phyloP scores from a whole-genome alignment of 2,888 invertebrate genomes.

The Drosophila bunnanda region DNA sequence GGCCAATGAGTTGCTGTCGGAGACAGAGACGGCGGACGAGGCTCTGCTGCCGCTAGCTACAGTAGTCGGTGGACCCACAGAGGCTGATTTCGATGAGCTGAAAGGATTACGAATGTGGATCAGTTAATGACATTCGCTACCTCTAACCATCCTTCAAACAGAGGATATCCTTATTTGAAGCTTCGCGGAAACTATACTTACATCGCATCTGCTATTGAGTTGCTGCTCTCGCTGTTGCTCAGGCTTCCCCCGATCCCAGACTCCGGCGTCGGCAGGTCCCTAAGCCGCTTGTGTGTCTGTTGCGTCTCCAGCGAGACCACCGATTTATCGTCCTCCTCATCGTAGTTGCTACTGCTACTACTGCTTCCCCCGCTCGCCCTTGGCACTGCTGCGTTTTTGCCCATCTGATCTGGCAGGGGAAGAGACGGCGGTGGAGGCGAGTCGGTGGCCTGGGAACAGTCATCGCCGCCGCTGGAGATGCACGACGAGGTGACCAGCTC shows the following conservation, averaged over 20 bases:
- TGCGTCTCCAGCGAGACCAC: constrained; percentile 66
- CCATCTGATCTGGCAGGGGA: constrained; percentile 6
- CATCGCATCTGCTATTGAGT: constrained; percentile 74
- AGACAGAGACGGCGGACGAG: constrained; percentile 59
- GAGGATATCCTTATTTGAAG: neutral
- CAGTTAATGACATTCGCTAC: neutral
- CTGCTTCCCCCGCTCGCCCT: constrained; percentile 36
- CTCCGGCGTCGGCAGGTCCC: constrained; percentile 76
- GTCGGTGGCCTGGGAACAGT: constrained; percentile 62
- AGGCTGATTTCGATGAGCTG: constrained; percentile 60
- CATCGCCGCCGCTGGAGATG: constrained; percentile 71
- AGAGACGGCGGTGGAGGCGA: constrained; percentile 8
- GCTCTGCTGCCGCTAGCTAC: constrained; percentile 74
- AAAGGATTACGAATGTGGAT: neutral
- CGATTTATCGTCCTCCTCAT: constrained; percentile 69
- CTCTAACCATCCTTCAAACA: neutral
- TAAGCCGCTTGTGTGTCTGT: constrained; percentile 69
- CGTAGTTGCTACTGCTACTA: constrained; percentile 59
- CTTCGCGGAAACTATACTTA: constrained; percentile 49
- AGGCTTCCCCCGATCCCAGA: constrained; percentile 82
- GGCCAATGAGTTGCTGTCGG: constrained; percentile 85
- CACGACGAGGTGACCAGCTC: constrained; percentile 81
- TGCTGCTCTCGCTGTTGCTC: constrained; percentile 80
- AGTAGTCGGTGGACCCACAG: constrained; percentile 75
- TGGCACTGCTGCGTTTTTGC: constrained; percentile 4